Conservation (phyloP, 2,888 invertebrate species). For the Thera britannica region DNA sequence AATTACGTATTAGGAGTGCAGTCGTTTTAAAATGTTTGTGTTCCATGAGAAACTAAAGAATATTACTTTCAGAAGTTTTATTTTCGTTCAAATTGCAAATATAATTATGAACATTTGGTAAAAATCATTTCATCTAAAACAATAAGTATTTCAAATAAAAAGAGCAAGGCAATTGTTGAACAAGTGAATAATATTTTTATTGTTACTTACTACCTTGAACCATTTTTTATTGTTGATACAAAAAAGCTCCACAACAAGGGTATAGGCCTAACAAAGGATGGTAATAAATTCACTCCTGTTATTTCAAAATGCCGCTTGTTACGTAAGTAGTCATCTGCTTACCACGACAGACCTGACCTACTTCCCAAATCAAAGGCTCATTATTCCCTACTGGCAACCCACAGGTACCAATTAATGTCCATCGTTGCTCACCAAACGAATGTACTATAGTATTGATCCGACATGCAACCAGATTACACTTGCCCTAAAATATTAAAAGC, state of each 20-base stretch:
- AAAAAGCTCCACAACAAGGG: not conserved
- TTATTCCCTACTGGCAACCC: conserved; percentile 25
- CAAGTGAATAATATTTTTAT: no score
- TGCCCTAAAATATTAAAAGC: conserved; percentile 54
- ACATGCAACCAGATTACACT: conserved; percentile 40
- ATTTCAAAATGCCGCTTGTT: not conserved
- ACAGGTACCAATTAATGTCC: conserved; percentile 2
- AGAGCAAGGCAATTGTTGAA: no score
- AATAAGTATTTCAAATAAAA: no score
- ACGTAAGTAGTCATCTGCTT: not conserved
- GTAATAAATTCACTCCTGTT: not conserved
- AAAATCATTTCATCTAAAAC: no score
- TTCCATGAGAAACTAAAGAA: conserved; percentile 7
- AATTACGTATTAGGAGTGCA: conserved; percentile 46
- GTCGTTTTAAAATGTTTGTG: conserved; percentile 24
- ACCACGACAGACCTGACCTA: conserved; percentile 8
- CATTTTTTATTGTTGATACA: no score
- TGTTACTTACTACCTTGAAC: no score
- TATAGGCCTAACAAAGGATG: not conserved
- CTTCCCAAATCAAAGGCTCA: conserved; percentile 17
- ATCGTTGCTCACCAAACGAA: conserved; percentile 17
- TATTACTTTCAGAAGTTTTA: not conserved
- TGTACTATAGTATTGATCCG: conserved; percentile 28
- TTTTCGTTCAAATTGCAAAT: no score
- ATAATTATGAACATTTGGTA: no score